Percentiles rank a stretch among this genome's conserved stretches.
phyloP scores from a whole-genome alignment of 2,113 vertebrate genomes.

The Trematomus loennbergii region DNA sequence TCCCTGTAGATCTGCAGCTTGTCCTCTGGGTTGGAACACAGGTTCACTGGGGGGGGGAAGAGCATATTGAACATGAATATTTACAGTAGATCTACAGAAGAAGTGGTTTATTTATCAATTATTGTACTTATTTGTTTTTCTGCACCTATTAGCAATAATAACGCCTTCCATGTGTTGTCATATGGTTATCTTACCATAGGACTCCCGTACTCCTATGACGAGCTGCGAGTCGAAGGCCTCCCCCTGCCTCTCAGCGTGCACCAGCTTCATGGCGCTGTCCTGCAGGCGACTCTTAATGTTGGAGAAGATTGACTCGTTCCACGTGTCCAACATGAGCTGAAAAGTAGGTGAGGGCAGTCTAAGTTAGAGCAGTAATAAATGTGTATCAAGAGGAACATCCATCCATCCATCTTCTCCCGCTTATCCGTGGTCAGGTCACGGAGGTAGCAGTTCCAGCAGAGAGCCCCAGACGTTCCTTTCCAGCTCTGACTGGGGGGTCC shows the following conservation, averaged over 20 bases:
- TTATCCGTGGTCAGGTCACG: too few relatives aligned
- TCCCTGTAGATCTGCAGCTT: slow-evolving; percentile 98
- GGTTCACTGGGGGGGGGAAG: slow-evolving; percentile 86
- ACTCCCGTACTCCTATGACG: slow-evolving; percentile 96
- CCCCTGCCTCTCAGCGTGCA: slow-evolving; percentile 94
- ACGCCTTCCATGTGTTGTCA: too few relatives aligned
- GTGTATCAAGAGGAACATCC: background rate
- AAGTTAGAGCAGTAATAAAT: background rate
- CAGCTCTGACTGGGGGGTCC: too few relatives aligned
- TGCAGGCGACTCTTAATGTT: slow-evolving; percentile 98
- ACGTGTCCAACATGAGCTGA: slow-evolving; percentile 97
- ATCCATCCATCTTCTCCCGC: too few relatives aligned
- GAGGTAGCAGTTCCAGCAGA: too few relatives aligned
- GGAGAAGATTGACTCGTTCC: slow-evolving; percentile 99
- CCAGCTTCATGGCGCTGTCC: slow-evolving; percentile 98
- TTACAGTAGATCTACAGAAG: background rate
- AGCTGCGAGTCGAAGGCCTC: slow-evolving; percentile 98
- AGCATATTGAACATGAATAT: background rate
- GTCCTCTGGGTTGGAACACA: slow-evolving; percentile 98
- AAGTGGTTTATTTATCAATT: too few relatives aligned
- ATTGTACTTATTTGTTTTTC: background rate
- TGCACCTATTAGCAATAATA: too few relatives aligned
- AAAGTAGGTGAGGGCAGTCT: background rate
- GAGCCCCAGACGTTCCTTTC: too few relatives aligned
- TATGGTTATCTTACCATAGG: slow-evolving; percentile 87